phyloP scores from a whole-genome alignment of 1,140 invertebrate genomes.

The Hesperophylax magnus region DNA sequence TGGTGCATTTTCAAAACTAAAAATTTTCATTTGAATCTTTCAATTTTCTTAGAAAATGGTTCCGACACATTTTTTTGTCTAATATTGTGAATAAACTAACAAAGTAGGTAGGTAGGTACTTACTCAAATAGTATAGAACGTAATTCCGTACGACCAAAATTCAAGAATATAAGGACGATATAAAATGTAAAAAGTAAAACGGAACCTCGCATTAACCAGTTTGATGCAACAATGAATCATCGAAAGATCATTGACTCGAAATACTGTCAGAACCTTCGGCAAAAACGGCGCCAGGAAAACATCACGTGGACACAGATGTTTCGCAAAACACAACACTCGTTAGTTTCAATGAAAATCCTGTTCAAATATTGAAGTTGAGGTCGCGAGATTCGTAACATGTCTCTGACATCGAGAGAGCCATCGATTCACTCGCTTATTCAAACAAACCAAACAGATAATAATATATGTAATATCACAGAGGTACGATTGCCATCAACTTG shows the following conservation, averaged over 20 bases:
- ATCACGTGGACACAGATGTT: not conserved
- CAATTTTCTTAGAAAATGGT: too few relatives aligned
- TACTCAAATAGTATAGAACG: too few relatives aligned
- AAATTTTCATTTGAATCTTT: too few relatives aligned
- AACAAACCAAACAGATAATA: not conserved
- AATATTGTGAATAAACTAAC: too few relatives aligned
- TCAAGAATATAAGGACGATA: too few relatives aligned
- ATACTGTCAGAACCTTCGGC: conserved; percentile 8
- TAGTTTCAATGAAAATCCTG: conserved; percentile 11
- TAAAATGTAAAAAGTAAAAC: not conserved
- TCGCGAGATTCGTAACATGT: conserved; percentile 9
- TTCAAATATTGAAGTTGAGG: conserved; percentile 9
- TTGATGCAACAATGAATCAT: conserved; percentile 7
- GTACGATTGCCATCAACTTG: not conserved
- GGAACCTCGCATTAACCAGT: not conserved
- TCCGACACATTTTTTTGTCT: too few relatives aligned
- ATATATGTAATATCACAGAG: not conserved
- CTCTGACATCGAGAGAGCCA: conserved; percentile 13
- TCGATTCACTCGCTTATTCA: not conserved
- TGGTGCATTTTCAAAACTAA: too few relatives aligned
- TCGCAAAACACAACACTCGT: conserved; percentile 6
- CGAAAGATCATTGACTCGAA: conserved; percentile 29
- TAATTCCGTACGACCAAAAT: too few relatives aligned
- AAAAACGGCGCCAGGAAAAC: conserved; percentile 10
- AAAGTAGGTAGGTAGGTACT: too few relatives aligned